These are phyloP conservation scores for Percopsis omiscomaycus DNA, from an alignment of 2,797 vertebrate species.

Conservation along the genomic window DNA sequence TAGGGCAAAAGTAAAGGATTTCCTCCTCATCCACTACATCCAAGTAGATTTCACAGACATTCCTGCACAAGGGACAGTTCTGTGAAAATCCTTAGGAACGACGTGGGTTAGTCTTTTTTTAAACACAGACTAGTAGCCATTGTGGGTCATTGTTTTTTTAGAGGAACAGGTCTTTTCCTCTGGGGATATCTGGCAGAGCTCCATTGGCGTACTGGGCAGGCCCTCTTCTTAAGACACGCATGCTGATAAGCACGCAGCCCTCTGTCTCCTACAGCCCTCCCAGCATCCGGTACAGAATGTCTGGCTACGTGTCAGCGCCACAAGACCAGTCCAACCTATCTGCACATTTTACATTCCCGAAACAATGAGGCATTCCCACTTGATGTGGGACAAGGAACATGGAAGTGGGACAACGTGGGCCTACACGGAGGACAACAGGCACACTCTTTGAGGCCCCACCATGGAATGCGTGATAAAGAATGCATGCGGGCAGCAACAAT, in stretches of 20 bases:
- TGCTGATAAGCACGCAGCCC: conserved; percentile 33
- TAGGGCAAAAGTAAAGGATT: neutral
- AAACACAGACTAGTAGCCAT: neutral
- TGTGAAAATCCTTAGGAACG: neutral
- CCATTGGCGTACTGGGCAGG: conserved; percentile 19
- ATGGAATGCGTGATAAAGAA: conserved; percentile 58
- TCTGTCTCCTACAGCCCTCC: conserved; percentile 51
- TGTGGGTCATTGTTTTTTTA: conserved; percentile 40
- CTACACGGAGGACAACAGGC: conserved; percentile 45
- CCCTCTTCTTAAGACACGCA: neutral
- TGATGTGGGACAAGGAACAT: conserved; percentile 19
- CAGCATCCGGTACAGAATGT: conserved; percentile 46
- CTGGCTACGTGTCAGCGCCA: conserved; percentile 27
- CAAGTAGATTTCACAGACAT: neutral
- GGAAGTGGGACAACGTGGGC: conserved; percentile 49
- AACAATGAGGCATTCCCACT: conserved; percentile 64
- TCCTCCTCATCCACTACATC: neutral
- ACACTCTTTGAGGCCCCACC: conserved; percentile 43
- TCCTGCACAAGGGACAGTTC: neutral
- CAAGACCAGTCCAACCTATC: too few species aligned
- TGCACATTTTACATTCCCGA: conserved; percentile 16
- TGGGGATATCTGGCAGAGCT: conserved; percentile 36
- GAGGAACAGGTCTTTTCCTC: conserved; percentile 50
- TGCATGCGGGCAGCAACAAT: conserved; percentile 58
- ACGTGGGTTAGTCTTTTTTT: neutral